Percentiles rank a stretch among this genome's conserved stretches.
Conservation (phyloP, 2,113 vertebrate species). For the Speoplatyrhinus poulsoni region DNA sequence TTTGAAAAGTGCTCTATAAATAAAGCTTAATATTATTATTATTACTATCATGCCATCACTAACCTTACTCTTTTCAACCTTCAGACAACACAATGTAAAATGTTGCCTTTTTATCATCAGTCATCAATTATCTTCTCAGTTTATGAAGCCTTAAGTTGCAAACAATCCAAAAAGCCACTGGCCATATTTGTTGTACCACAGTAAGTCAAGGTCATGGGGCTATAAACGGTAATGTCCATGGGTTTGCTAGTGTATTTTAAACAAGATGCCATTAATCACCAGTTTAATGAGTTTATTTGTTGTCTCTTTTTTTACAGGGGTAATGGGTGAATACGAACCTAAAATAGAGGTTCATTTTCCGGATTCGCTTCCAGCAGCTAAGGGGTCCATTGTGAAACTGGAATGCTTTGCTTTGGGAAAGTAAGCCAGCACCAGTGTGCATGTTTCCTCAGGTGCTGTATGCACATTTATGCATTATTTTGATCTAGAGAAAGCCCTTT, state of each 20-base stretch:
- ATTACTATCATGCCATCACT: too few relatives aligned
- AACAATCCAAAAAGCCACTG: too few relatives aligned
- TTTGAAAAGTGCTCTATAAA: too few relatives aligned
- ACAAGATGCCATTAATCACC: constrained; percentile 56
- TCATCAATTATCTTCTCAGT: too few relatives aligned
- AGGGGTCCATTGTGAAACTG: constrained; percentile 88
- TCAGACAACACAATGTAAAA: too few relatives aligned
- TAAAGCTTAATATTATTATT: too few relatives aligned
- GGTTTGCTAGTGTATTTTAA: constrained; percentile 38
- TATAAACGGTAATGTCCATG: constrained; percentile 42
- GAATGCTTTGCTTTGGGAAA: constrained; percentile 97
- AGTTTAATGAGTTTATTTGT: constrained; percentile 50
- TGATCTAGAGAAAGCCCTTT: background rate
- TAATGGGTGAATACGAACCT: constrained; percentile 97
- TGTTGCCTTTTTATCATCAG: too few relatives aligned
- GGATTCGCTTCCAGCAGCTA: constrained; percentile 88
- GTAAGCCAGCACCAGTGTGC: constrained; percentile 78
- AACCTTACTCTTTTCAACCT: too few relatives aligned
- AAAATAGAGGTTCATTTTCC: constrained; percentile 98
- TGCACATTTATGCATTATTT: constrained; percentile 25
- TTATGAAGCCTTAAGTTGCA: too few relatives aligned
- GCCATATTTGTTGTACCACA: constrained; percentile 13
- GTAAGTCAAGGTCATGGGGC: background rate
- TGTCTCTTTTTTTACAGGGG: constrained; percentile 76
- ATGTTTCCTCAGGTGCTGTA: constrained; percentile 20